Evolutionary conservation across 2,797 vertebrate species (phyloP), one percentile per base, ranked within the genome.

Genomic region (Ficedula albicollis): DNA sequence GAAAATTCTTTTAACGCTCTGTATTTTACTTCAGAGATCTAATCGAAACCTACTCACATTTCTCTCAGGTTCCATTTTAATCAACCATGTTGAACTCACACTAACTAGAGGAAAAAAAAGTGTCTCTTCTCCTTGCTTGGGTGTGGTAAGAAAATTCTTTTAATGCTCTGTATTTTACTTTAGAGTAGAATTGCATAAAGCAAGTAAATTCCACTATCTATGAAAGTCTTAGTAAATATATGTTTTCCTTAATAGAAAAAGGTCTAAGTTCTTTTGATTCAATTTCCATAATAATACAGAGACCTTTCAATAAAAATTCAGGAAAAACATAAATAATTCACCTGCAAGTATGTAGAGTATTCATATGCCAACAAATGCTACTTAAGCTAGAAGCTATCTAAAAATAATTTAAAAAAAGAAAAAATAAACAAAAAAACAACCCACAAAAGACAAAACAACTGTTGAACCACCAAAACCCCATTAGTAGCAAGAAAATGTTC

Each of bases 391-490:
- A 73, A 66, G 1, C 10, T 67, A 29, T 5, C 15, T 32, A 0
- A 39, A 38, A 32, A 43, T 43, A 43, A 43, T 43, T 43, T 43
- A 43, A n/a, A 13, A 38, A 32, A 43, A 13, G 38, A 32, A 43
- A 5, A n/a, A 7, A 38, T 5, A 38, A 38, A 38, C 38, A 38
- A 38, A 38, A 13, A 38, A 48, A 49, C 11, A 32, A 18, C 18
- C 29, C 19, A 55, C 30, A 36, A 38, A 56, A 23, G 26, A 18
- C 26, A 29, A 72, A 14, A 52, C 72, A 16, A 4, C 13, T 18
- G 32, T 9, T 16, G 16, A 56, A 36, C 2, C 12, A 32, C 2
- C 5, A 19, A 38, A 15, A 21, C 11, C 3, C 11, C 44, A 1
- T 11, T 34, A 26, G 5, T 29, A 55, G 18, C 12, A 75, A 43